Percentiles rank a stretch among this genome's conserved stretches.
phyloP scores from a whole-genome alignment of 2,113 vertebrate genomes.

The Epinephelus lanceolatus region DNA sequence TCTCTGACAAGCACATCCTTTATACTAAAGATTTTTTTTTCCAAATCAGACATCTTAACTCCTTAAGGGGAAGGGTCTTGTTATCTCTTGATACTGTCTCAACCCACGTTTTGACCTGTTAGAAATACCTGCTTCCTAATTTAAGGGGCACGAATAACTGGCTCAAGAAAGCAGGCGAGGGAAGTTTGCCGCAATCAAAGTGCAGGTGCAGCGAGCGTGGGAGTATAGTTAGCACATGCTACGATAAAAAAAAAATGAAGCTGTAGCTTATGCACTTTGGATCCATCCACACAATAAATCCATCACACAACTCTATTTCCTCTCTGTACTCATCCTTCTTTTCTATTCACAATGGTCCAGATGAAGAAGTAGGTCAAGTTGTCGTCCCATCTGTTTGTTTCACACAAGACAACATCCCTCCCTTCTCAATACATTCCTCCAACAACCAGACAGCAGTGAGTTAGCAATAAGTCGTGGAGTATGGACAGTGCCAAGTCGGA shows the following conservation, averaged over 20 bases:
- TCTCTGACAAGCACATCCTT: constrained; percentile 19
- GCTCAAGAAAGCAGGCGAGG: not conserved
- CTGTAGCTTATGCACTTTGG: not conserved
- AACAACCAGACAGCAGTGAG: constrained; percentile 18
- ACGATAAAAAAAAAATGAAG: not conserved
- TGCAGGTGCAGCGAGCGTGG: not conserved
- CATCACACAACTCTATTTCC: constrained; percentile 1
- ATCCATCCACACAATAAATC: constrained; percentile 16
- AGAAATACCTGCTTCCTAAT: not conserved
- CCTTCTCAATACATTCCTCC: constrained; percentile 36
- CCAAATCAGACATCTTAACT: constrained; percentile 16
- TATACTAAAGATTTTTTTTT: constrained; percentile 11
- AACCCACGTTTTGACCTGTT: constrained; percentile 11
- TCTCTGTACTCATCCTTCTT: constrained; percentile 8
- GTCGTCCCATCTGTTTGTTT: constrained; percentile 78
- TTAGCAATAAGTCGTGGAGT: not conserved
- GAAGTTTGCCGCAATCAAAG: not conserved
- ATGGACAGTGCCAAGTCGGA: not conserved
- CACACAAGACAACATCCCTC: constrained; percentile 53
- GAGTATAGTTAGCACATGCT: not conserved
- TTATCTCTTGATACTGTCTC: constrained; percentile 6
- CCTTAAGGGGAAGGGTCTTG: not conserved
- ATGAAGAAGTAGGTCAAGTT: constrained; percentile 79
- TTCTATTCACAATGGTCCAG: constrained; percentile 60
- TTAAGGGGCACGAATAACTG: not conserved